phyloP scores from a whole-genome alignment of 2,888 invertebrate species.

The Leptodirus hochenwartii region DNA sequence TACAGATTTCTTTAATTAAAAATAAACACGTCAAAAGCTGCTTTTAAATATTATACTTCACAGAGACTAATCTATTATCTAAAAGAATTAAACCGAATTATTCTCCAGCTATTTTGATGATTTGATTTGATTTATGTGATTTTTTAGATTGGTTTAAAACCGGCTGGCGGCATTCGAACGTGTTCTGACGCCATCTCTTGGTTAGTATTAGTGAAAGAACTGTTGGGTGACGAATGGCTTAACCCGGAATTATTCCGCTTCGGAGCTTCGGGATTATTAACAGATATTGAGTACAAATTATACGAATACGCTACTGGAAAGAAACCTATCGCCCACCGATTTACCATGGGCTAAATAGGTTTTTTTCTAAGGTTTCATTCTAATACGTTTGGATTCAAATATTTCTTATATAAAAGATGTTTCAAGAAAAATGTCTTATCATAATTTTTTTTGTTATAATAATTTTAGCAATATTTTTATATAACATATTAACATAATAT shows the following conservation, averaged over 20 bases:
- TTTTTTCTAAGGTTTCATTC: slow-evolving; percentile 4
- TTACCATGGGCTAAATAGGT: slow-evolving; percentile 22
- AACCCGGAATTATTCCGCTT: slow-evolving; percentile 67
- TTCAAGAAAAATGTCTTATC: too few relatives aligned
- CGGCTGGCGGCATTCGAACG: slow-evolving; percentile 89
- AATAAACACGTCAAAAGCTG: too few relatives aligned
- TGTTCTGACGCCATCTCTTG: slow-evolving; percentile 72
- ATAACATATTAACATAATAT: too few relatives aligned
- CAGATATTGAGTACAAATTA: slow-evolving; percentile 48
- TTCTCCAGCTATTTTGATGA: too few relatives aligned
- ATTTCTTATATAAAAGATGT: slow-evolving; percentile 2
- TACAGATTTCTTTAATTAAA: too few relatives aligned
- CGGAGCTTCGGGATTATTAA: slow-evolving; percentile 83
- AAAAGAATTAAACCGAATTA: too few relatives aligned
- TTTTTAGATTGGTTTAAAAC: slow-evolving; percentile 82
- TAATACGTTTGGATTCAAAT: slow-evolving; percentile 5
- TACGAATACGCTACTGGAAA: slow-evolving; percentile 25
- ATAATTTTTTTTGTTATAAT: too few relatives aligned
- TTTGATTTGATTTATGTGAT: too few relatives aligned
- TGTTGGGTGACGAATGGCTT: slow-evolving; percentile 79
- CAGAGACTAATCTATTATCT: too few relatives aligned
- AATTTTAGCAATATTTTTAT: too few relatives aligned
- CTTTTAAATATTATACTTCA: too few relatives aligned
- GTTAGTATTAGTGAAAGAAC: slow-evolving; percentile 65
- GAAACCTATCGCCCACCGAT: slow-evolving; percentile 19